Conservation (phyloP, 1,140 invertebrate genomes). For the Neotoxoptera formosana region DNA sequence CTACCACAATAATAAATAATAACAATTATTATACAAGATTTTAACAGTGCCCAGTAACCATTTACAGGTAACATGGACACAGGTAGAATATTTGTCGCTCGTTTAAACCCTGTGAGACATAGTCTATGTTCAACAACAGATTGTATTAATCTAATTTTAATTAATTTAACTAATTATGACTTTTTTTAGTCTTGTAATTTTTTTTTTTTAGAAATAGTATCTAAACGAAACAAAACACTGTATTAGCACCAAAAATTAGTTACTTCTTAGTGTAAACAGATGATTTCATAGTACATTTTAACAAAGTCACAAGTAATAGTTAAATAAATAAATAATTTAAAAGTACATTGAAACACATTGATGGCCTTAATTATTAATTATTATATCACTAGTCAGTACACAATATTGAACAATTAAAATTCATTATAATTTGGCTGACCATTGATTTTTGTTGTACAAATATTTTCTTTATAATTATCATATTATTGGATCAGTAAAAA, state of each 20-base stretch:
- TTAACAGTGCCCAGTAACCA: neutral
- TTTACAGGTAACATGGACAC: neutral
- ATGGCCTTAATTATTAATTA: conserved; percentile 32
- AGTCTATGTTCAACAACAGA: conserved; percentile 19
- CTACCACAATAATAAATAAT: neutral
- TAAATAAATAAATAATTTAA: conserved; percentile 22
- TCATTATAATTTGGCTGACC: neutral
- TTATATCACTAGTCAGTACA: conserved; percentile 51
- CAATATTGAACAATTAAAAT: conserved; percentile 33
- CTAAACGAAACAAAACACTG: neutral
- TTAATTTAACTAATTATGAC: conserved; percentile 13
- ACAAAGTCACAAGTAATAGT: neutral
- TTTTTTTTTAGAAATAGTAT: conserved; percentile 17
- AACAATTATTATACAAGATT: conserved; percentile 8
- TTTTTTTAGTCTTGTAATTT: neutral
- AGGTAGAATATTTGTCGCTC: neutral
- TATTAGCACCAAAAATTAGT: conserved; percentile 46
- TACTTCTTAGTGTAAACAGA: conserved; percentile 25
- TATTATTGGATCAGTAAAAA: conserved; percentile 1
- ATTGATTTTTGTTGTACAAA: conserved; percentile 26
- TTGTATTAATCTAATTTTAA: neutral
- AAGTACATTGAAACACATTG: conserved; percentile 40
- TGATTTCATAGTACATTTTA: neutral
- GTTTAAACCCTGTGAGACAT: conserved; percentile 47
- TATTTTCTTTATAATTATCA: neutral